Percentiles rank a stretch among this genome's conserved stretches.
These are phyloP conservation scores for Cladopsammia gracilis DNA, from an alignment of 64 coral and sea anemone species.

Conservation along the genomic window DNA sequence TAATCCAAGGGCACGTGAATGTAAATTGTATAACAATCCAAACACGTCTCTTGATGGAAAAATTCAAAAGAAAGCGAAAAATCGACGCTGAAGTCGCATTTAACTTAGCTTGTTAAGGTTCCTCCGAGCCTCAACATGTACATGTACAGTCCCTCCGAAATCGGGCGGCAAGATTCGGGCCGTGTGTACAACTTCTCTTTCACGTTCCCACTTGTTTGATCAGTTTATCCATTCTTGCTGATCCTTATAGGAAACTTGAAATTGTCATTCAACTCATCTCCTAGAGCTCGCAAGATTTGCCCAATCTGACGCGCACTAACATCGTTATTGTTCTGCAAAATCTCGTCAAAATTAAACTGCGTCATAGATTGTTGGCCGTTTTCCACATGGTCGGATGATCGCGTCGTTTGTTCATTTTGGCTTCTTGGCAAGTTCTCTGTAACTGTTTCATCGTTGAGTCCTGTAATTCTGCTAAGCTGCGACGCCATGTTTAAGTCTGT, in stretches of 20 bases:
- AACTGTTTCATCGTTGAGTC: not conserved
- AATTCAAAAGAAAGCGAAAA: slow-evolving; percentile 4
- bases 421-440: slow-evolving; percentile 49
- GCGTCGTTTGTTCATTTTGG: slow-evolving; percentile 31
- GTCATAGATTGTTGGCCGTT: slow-evolving; percentile 58
- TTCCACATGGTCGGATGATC: slow-evolving; percentile 71
- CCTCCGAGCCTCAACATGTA: not conserved
- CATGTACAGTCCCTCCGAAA: not conserved
- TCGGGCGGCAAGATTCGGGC: not conserved
- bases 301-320: slow-evolving; percentile 81
- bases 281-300: slow-evolving; percentile 68
- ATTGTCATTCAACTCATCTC: slow-evolving; percentile 70
- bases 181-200: slow-evolving; percentile 2
- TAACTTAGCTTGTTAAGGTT: not conserved
- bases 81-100: slow-evolving; percentile 9
- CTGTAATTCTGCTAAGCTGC: slow-evolving; percentile 32
- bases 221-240: slow-evolving; percentile 23
- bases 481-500: slow-evolving; percentile 22
- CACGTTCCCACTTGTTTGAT: not conserved
- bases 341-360: slow-evolving; percentile 49
- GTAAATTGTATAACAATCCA: slow-evolving; percentile 29
- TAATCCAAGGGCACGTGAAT: slow-evolving; percentile 42
- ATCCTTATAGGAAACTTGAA: slow-evolving; percentile 18
- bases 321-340: slow-evolving; percentile 87
- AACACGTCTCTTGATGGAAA: slow-evolving; percentile 40